Conservation (phyloP, 2,888 invertebrate genomes). For the Cloeon dipterum region DNA sequence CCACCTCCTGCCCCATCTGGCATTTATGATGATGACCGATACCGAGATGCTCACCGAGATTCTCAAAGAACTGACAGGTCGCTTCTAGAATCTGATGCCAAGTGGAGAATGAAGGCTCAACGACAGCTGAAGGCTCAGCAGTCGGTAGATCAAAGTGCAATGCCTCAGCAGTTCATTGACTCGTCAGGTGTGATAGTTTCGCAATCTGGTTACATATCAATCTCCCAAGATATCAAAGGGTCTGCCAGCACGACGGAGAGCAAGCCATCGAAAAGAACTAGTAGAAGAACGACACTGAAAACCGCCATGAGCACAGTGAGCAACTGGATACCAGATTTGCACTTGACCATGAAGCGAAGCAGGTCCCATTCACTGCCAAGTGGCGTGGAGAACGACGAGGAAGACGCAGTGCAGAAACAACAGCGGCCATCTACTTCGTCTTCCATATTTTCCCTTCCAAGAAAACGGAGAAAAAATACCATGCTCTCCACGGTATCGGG, state of each 20-base stretch:
- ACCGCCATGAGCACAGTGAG: conserved; percentile 61
- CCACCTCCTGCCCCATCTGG: neutral
- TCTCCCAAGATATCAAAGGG: conserved; percentile 39
- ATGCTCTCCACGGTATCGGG: conserved; percentile 67
- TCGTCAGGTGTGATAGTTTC: conserved; percentile 42
- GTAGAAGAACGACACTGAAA: conserved; percentile 43
- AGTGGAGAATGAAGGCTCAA: conserved; percentile 22
- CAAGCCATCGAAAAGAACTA: conserved; percentile 38
- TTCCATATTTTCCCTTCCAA: conserved; percentile 10
- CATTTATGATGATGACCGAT: conserved; percentile 5
- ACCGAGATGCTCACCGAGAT: conserved; percentile 7
- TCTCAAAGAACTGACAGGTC: conserved; percentile 19
- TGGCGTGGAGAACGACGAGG: conserved; percentile 32
- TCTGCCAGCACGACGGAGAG: conserved; percentile 19
- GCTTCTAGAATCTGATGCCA: conserved; percentile 20
- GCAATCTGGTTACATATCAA: conserved; percentile 54
- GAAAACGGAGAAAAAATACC: conserved; percentile 55
- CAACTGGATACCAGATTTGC: conserved; percentile 58
- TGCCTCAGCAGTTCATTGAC: conserved; percentile 20
- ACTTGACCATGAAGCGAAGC: conserved; percentile 44
- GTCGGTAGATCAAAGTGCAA: neutral
- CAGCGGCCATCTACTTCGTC: conserved; percentile 8
- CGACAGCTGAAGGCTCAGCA: conserved; percentile 14
- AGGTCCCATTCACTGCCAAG: conserved; percentile 64
- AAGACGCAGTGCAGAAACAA: conserved; percentile 8